These are phyloP conservation scores for Toxotes jaculatrix DNA, from an alignment of 2,113 vertebrate species.

Conservation along the genomic window DNA sequence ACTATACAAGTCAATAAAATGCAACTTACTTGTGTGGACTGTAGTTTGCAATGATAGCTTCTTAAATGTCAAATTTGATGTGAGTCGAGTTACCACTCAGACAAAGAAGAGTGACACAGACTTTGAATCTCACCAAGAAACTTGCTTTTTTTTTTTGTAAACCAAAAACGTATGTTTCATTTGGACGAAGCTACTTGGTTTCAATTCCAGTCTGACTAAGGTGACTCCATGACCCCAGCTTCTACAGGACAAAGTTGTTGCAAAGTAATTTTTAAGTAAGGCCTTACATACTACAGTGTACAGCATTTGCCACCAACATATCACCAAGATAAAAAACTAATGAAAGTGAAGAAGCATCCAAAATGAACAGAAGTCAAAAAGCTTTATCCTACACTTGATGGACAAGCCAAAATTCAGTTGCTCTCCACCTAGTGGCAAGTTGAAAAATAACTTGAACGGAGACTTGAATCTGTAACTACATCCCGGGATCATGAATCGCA, in stretches of 20 bases:
- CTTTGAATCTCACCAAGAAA: too few species aligned
- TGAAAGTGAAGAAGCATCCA: neutral
- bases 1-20: too few species aligned
- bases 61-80: too few species aligned
- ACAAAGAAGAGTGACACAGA: too few species aligned
- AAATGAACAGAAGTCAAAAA: neutral
- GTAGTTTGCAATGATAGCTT: too few species aligned
- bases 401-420: neutral
- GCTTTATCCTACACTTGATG: neutral
- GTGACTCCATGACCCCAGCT: neutral
- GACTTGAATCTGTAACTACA: constrained; percentile 11
- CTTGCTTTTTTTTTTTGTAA: too few species aligned
- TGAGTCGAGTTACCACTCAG: too few species aligned
- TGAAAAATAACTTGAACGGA: constrained; percentile 19
- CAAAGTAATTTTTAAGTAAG: neutral
- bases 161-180: neutral
- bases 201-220: neutral
- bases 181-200: neutral
- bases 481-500: constrained; percentile 15
- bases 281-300: neutral
- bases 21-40: too few species aligned
- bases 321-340: neutral
- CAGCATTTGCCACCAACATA: neutral
- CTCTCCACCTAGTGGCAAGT: constrained; percentile 17
- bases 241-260: neutral